A percentile compares a stretch with the other conserved stretches of the same genome.
phyloP scores from a whole-genome alignment of 2,888 invertebrate genomes.

The Cataglyphis cursor region DNA sequence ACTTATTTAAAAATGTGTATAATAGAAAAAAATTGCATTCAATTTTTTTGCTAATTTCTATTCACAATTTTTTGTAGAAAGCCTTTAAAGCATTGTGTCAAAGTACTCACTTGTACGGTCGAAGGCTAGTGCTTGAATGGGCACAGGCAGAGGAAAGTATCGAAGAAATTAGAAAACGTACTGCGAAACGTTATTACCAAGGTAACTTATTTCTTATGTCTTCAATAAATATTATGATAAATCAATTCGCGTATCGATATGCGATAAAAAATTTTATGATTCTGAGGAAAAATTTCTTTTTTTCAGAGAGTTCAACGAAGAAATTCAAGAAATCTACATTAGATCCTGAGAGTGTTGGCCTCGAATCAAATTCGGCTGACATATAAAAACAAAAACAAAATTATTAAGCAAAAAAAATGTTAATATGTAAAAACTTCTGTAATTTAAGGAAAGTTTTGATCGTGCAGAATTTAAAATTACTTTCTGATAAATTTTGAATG shows the following conservation, averaged over 20 bases:
- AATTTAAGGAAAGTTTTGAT: neutral
- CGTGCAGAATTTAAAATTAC: neutral
- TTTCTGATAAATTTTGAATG: neutral
- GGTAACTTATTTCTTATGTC: slow-evolving; percentile 74
- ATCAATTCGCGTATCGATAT: neutral
- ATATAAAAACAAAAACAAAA: slow-evolving; percentile 20
- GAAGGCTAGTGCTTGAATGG: slow-evolving; percentile 98
- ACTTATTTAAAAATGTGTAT: neutral
- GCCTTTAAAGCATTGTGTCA: slow-evolving; percentile 97
- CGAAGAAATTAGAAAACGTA: slow-evolving; percentile 94
- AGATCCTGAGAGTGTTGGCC: slow-evolving; percentile 80
- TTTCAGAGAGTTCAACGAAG: slow-evolving; percentile 75
- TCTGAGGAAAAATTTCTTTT: neutral
- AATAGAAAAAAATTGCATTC: slow-evolving; percentile 18
- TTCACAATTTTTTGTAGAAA: slow-evolving; percentile 88
- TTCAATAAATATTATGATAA: neutral
- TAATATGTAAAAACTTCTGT: neutral
- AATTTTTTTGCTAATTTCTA: neutral
- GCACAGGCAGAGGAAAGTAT: slow-evolving; percentile 93
- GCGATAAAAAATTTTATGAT: neutral
- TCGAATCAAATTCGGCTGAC: slow-evolving; percentile 56
- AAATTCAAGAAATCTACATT: slow-evolving; percentile 80
- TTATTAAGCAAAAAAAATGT: neutral
- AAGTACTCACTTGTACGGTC: slow-evolving; percentile 99
- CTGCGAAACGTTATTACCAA: slow-evolving; percentile 90